phyloP scores from a whole-genome alignment of 2,113 vertebrate species.

The Tiliqua scincoides region DNA sequence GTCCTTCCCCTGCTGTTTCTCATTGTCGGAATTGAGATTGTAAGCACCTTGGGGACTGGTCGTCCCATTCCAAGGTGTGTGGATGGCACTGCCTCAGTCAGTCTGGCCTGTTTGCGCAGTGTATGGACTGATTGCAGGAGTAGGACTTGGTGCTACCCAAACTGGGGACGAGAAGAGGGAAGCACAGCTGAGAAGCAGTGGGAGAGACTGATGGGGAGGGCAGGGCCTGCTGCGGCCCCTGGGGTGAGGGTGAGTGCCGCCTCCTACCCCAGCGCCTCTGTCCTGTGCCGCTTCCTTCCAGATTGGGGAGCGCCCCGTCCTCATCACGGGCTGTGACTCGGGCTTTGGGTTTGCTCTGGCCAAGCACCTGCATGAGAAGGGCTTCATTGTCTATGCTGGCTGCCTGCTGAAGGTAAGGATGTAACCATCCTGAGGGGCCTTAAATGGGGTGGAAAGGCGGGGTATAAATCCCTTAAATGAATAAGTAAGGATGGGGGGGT shows the following conservation, averaged over 20 bases:
- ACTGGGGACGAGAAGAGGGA: too few relatives aligned
- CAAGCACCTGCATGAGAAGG: constrained; percentile 77
- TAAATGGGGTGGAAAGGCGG: too few relatives aligned
- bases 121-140: too few relatives aligned
- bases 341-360: constrained; percentile 82
- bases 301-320: constrained; percentile 76
- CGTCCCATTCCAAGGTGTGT: not conserved
- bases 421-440: too few relatives aligned
- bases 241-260: not conserved
- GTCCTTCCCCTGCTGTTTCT: too few relatives aligned
- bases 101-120: too few relatives aligned
- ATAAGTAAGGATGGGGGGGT: too few relatives aligned
- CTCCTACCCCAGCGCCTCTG: not conserved
- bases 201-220: not conserved
- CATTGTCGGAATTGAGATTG: too few relatives aligned
- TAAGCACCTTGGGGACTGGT: too few relatives aligned
- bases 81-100: not conserved
- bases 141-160: too few relatives aligned
- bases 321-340: constrained; percentile 82
- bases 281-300: constrained; percentile 49
- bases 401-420: constrained; percentile 81
- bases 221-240: constrained; percentile 5
- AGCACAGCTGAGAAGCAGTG: too few relatives aligned
- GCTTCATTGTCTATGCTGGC: constrained; percentile 81
- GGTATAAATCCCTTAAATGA: too few relatives aligned